Evolutionary conservation across 1,140 invertebrate genomes (phyloP).

Genomic region (Achroia grisella): DNA sequence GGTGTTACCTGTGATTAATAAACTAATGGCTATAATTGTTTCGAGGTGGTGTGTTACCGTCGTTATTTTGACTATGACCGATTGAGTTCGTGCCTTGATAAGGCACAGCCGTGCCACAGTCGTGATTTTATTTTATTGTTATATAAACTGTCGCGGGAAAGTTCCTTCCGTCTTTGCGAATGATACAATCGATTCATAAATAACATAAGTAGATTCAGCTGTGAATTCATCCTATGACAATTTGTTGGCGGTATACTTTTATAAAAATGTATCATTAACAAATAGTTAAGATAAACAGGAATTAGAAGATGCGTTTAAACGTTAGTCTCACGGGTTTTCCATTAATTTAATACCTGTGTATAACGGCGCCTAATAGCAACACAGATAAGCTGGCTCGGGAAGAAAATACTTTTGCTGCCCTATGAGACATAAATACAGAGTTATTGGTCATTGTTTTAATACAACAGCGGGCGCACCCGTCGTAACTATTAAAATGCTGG

Average conservation of each 20-base stretch:
- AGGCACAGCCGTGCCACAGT: slow-evolving; percentile 38
- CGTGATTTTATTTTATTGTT: slow-evolving; percentile 50
- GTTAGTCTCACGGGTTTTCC: neutral
- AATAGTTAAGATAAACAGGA: too few relatives aligned
- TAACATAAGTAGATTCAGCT: slow-evolving; percentile 4
- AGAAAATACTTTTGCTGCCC: slow-evolving; percentile 30
- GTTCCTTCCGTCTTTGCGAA: slow-evolving; percentile 32
- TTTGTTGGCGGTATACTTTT: too few relatives aligned
- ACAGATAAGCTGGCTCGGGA: slow-evolving; percentile 15
- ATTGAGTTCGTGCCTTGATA: slow-evolving; percentile 56
- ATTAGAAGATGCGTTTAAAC: too few relatives aligned
- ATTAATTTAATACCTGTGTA: slow-evolving; percentile 11
- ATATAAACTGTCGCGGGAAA: slow-evolving; percentile 27
- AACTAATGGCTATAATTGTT: slow-evolving; percentile 63
- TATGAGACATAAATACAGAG: slow-evolving; percentile 60
- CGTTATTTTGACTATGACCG: slow-evolving; percentile 65
- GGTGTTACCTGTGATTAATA: slow-evolving; percentile 48
- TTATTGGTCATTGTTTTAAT: slow-evolving; percentile 68
- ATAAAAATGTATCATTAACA: too few relatives aligned
- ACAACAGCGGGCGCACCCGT: slow-evolving; percentile 38
- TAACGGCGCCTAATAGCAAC: slow-evolving; percentile 6
- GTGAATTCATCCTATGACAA: neutral
- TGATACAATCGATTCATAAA: slow-evolving; percentile 5
- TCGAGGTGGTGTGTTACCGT: slow-evolving; percentile 19
- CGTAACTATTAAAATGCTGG: slow-evolving; percentile 57